Percentiles rank a stretch among this genome's conserved stretches.
Evolutionary conservation across 2,888 invertebrate genomes (phyloP).

Genomic region (Empis stercorea): DNA sequence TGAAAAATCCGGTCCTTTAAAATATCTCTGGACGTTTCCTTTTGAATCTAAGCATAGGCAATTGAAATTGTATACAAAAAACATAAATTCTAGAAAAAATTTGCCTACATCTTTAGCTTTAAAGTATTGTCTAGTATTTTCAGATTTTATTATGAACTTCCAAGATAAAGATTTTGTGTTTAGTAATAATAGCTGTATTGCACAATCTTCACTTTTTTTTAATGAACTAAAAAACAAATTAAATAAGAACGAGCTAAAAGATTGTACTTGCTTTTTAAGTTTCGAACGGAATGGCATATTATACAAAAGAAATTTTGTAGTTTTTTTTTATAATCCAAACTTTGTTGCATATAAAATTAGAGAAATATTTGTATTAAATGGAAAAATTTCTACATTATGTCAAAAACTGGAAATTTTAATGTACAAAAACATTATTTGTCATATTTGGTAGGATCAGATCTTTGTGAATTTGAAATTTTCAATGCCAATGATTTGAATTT

Average conservation of each 20-base stretch:
- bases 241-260: neutral
- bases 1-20: constrained; percentile 6
- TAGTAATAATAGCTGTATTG: neutral
- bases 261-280: constrained; percentile 3
- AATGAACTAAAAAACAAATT: neutral
- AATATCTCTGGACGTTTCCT: constrained; percentile 4
- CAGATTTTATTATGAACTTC: neutral
- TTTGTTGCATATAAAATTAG: constrained; percentile 1
- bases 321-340: neutral
- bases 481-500: neutral
- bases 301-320: too few species aligned
- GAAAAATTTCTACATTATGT: neutral
- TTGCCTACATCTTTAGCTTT: neutral
- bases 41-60: constrained; percentile 5
- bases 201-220: constrained; percentile 2
- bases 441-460: neutral
- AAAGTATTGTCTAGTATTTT: neutral
- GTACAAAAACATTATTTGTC: constrained; percentile 2
- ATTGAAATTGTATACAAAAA: neutral
- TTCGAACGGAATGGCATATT: neutral
- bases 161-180: neutral
- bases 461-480: neutral
- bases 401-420: neutral
- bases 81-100: neutral
- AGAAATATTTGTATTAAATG: constrained; percentile 2